Conservation (phyloP, 2,888 invertebrate species). For the Melipona bicolor region DNA sequence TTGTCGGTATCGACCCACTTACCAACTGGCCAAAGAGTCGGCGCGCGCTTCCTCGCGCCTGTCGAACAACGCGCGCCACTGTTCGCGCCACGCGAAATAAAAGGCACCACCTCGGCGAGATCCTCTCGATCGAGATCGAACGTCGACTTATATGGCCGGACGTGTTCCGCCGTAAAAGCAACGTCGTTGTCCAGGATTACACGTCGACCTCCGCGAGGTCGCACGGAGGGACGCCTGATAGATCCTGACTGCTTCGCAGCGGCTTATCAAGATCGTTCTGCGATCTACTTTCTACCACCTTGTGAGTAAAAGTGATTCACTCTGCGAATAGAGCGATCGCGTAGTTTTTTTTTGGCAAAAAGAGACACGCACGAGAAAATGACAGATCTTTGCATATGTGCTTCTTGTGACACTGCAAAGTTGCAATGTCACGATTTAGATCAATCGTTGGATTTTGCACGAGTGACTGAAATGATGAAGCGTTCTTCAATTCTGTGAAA, state of each 20-base stretch:
- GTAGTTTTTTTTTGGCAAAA: too few species aligned
- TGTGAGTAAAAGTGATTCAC: constrained; percentile 14
- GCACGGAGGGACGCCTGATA: neutral
- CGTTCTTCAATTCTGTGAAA: too few species aligned
- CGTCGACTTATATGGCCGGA: constrained; percentile 57
- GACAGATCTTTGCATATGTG: neutral
- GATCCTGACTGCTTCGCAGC: constrained; percentile 15
- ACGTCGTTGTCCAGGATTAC: constrained; percentile 30
- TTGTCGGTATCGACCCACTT: constrained; percentile 72
- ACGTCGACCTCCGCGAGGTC: constrained; percentile 34
- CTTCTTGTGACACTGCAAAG: neutral
- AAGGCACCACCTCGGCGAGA: constrained; percentile 29
- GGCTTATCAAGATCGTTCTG: constrained; percentile 29
- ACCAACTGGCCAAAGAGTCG: constrained; percentile 42
- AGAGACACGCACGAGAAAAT: neutral
- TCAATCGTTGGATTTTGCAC: neutral
- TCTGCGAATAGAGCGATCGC: neutral
- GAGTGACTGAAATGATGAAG: too few species aligned
- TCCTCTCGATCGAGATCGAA: constrained; percentile 57
- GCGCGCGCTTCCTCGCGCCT: constrained; percentile 50
- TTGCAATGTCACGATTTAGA: neutral
- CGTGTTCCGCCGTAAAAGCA: constrained; percentile 39
- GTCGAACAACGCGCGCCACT: constrained; percentile 60
- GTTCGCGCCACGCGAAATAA: constrained; percentile 49
- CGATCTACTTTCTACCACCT: neutral